Evolutionary conservation across 2,888 invertebrate genomes (phyloP), one percentile per base, ranked within the genome.

Genomic region (Tetragnatha montana): DNA sequence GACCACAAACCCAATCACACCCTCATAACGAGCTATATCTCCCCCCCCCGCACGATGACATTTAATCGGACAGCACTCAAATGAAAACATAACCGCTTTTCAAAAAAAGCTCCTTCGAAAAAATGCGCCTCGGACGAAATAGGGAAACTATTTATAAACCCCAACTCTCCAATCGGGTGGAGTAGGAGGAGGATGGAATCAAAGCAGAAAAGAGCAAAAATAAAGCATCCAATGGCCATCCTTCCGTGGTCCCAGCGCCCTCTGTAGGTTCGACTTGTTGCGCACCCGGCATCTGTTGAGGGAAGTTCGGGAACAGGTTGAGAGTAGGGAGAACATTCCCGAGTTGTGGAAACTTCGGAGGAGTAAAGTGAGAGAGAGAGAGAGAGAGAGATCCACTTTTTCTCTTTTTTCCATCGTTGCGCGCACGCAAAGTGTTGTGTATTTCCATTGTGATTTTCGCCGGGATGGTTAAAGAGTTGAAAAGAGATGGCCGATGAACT

Each of bases 141-240:
- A 12, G 21, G n/a, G 47, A 71, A 82, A 76, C 82, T 76, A 82
- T 87, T 87, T 87, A 87, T 87, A 81, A 87, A 82, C 87, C 76
- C 50, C 22, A 70, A 8, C 21, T 74, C 82, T 78, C 81, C 87
- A 87, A 87, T 87, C 82, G 76, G 69, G 73, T 4, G 68, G 69
- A 74, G 71, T 17, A 81, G 21, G 69, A 81, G 21, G 70, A 70
- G 69, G 19, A n/a, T 35, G 21, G n/a, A 75, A 50, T 68, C 74
- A 74, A 71, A 71, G 69, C 22, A 87, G 51, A 75, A 76, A 76
- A 35, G 69, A 78, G 76, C 8, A 17, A 70, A 82, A 19, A 21
- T 35, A 78, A 71, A 51, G 76, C 87, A 78, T 81, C 82, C 76
- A 87, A 78, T 87, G 81, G 51, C 75, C 82, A 87, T 81, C 87